Evolutionary conservation across 2,888 invertebrate species (phyloP).

Genomic region (Panopea generosa): DNA sequence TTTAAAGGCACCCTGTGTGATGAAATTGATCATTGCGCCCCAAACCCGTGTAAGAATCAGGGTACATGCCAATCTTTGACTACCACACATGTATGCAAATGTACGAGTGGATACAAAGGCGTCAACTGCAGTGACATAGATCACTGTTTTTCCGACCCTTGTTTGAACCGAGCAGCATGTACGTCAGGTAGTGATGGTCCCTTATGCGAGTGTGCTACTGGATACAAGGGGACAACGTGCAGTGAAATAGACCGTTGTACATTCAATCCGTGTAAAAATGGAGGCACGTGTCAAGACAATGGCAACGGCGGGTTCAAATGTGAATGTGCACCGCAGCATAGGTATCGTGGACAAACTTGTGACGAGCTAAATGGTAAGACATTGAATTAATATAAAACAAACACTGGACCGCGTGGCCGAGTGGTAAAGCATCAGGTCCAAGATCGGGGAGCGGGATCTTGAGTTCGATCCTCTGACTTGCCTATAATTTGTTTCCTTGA

Average conservation of each 20-base stretch:
- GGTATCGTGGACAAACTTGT: conserved; percentile 31
- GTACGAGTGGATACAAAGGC: no score
- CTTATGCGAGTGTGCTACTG: background rate
- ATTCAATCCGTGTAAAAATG: conserved; percentile 26
- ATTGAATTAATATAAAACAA: background rate
- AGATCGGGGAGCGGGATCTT: no score
- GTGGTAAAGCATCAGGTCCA: no score
- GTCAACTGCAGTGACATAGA: no score
- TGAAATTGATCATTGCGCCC: conserved; percentile 1
- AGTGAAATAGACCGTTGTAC: conserved; percentile 6
- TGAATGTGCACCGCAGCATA: conserved; percentile 10
- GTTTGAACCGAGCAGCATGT: no score
- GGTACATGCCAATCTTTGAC: background rate
- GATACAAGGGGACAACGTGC: conserved; percentile 7
- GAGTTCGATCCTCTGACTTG: no score
- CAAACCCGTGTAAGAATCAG: conserved; percentile 18
- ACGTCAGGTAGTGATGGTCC: background rate
- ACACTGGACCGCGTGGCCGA: no score
- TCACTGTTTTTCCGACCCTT: no score
- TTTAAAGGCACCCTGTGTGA: no score
- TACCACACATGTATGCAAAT: no score
- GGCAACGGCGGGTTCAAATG: conserved; percentile 16
- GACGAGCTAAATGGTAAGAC: conserved; percentile 28
- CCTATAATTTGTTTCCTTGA: no score
- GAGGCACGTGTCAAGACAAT: conserved; percentile 26